These are phyloP conservation scores for Peromyscus eremicus DNA, from an alignment of 2,797 vertebrate species.

Conservation along the genomic window DNA sequence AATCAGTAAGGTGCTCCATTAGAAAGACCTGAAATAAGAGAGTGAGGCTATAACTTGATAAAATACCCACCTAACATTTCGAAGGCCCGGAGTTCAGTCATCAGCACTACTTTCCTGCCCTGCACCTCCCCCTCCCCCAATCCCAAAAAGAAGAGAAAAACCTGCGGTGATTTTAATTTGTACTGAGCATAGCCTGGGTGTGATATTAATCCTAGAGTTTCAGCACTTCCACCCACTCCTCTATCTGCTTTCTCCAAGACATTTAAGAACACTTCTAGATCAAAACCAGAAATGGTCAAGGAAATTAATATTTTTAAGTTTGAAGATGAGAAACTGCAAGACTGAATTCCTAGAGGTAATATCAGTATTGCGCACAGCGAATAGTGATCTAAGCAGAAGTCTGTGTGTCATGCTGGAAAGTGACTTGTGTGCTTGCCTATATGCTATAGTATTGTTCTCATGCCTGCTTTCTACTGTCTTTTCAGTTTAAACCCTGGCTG, in stretches of 20 bases:
- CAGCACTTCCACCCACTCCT: background rate
- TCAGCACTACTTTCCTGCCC: background rate
- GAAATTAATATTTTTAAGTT: conserved; percentile 23
- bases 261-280: conserved; percentile 38
- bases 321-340: conserved; percentile 12
- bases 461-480: background rate
- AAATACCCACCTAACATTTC: background rate
- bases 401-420: background rate
- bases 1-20: conserved; percentile 28
- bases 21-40: conserved; percentile 36
- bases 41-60: background rate
- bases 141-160: background rate
- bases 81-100: background rate
- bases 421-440: background rate
- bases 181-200: background rate
- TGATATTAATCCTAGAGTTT: background rate
- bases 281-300: background rate
- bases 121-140: no score
- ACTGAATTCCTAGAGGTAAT: conserved; percentile 4
- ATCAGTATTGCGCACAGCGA: background rate
- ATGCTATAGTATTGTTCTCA: background rate
- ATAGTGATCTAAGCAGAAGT: background rate
- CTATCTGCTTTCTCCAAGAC: background rate
- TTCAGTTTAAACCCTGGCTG: background rate
- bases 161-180: background rate